Evolutionary conservation across 2,797 vertebrate species (phyloP), one percentile per base, ranked within the genome.

Genomic region (Thaleichthys pacificus): DNA sequence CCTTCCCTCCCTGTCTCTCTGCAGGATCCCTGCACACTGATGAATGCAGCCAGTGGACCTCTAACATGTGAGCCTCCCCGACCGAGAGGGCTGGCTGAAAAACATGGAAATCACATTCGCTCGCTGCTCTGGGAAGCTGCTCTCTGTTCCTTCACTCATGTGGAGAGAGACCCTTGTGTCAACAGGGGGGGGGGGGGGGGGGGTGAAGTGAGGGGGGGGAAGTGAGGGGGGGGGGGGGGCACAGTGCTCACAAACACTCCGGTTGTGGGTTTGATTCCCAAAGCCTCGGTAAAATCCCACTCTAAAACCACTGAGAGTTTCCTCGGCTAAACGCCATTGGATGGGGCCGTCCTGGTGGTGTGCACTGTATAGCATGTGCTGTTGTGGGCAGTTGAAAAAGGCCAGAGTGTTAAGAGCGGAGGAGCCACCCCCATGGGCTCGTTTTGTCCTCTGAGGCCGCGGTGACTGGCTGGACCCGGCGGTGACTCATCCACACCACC

Each of bases 401-500:
- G 66, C 58, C 68, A 74, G 56, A 47, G 58, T 66, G 61, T 67
- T 69, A 60, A 69, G 6, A 61, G 64, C 1, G 17, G 73, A 49
- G 57, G 63, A 11, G 49, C 56, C 66, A 54, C 68, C 70, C 22
- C 75, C 57, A 14, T 71, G 69, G 32, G 71, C 76, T 86, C 72
- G 32, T 68, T 65, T 61, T 76, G 70, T 2, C 28, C 56, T 21
- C 77, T 69, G 73, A 69, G 75, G 69, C 79, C 64, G 26, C 51
- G 32, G 32, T 4, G 49, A 30, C 57, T 71, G 42, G 3, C 69
- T 68, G 47, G 47, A 61, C 69, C 32, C 57, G 73, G 32, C 73
- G 79, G 76, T 87, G 84, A 87, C 76, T 89, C 86, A 87, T 80
- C 78, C 26, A 66, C 68, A 80, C 77, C 78, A 77, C 38, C 19